Conservation (phyloP, 2,888 invertebrate genomes). For the Agrilus cyanescens region DNA sequence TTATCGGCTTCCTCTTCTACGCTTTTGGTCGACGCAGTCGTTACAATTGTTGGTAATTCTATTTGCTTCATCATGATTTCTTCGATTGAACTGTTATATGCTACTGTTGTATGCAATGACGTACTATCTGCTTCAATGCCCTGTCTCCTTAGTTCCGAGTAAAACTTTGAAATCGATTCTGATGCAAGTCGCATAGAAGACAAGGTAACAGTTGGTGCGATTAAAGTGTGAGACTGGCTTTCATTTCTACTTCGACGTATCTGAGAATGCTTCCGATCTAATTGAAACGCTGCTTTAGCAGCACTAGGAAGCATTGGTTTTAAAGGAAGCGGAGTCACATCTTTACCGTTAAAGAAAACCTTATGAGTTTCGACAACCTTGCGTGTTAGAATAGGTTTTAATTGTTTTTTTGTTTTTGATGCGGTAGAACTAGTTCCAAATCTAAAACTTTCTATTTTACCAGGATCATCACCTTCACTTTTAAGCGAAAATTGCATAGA, state of each 20-base stretch:
- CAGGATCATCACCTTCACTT: too few relatives aligned
- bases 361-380: background rate
- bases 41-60: background rate
- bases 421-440: too few relatives aligned
- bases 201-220: background rate
- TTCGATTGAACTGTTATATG: constrained; percentile 1
- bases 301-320: constrained; percentile 18
- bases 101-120: background rate
- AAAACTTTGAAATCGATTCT: constrained; percentile 9
- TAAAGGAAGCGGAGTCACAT: constrained; percentile 37
- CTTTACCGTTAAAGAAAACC: constrained; percentile 25
- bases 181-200: background rate
- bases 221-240: background rate
- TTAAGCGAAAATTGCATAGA: too few relatives aligned
- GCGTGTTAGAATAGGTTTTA: too few relatives aligned
- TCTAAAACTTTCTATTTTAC: too few relatives aligned
- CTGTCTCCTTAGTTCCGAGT: constrained; percentile 11
- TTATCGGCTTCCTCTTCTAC: constrained; percentile 2
- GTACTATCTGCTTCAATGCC: constrained; percentile 7
- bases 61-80: constrained; percentile 9
- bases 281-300: constrained; percentile 4
- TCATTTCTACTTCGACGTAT: too few relatives aligned
- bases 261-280: background rate
- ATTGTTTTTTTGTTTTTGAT: too few relatives aligned
- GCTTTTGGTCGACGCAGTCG: background rate